These are phyloP conservation scores for Megalops atlanticus DNA, from an alignment of 2,113 vertebrate genomes.

Conservation along the genomic window DNA sequence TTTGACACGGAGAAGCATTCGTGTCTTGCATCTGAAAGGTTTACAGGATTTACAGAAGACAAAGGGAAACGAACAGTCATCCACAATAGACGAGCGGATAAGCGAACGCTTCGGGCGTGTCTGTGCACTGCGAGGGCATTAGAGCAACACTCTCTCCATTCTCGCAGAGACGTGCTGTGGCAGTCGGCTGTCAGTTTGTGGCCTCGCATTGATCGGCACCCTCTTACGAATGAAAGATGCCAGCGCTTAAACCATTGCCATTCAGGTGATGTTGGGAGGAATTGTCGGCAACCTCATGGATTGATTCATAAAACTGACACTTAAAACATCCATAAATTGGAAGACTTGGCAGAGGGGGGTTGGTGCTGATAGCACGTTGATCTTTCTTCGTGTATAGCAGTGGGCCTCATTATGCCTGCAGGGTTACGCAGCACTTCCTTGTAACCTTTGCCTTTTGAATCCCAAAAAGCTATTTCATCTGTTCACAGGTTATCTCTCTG, in stretches of 20 bases:
- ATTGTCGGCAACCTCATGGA: conserved; percentile 24
- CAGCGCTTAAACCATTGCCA: conserved; percentile 19
- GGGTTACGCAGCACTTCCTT: background rate
- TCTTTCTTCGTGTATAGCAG: background rate
- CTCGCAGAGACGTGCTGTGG: conserved; percentile 25
- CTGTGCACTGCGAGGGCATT: background rate
- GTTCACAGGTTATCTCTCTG: background rate
- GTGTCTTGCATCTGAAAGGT: conserved; percentile 32
- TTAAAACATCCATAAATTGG: conserved; percentile 27
- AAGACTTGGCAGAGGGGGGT: conserved; percentile 2
- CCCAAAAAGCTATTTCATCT: background rate
- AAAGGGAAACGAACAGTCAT: conserved; percentile 3
- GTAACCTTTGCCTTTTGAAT: conserved; percentile 5
- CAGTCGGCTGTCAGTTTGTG: conserved; percentile 41
- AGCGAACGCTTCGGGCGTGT: conserved; percentile 28
- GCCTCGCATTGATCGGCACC: conserved; percentile 8
- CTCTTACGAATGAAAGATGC: conserved; percentile 21
- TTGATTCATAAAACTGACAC: conserved; percentile 35
- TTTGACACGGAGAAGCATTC: conserved; percentile 25
- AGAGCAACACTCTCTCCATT: background rate
- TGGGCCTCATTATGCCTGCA: background rate
- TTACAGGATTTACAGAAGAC: conserved; percentile 18
- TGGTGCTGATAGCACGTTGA: conserved; percentile 10
- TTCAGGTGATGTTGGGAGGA: conserved; percentile 32
- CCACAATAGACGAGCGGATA: conserved; percentile 1